phyloP scores from a whole-genome alignment of 2,888 invertebrate species.

The Nephrocerus scutellatus region DNA sequence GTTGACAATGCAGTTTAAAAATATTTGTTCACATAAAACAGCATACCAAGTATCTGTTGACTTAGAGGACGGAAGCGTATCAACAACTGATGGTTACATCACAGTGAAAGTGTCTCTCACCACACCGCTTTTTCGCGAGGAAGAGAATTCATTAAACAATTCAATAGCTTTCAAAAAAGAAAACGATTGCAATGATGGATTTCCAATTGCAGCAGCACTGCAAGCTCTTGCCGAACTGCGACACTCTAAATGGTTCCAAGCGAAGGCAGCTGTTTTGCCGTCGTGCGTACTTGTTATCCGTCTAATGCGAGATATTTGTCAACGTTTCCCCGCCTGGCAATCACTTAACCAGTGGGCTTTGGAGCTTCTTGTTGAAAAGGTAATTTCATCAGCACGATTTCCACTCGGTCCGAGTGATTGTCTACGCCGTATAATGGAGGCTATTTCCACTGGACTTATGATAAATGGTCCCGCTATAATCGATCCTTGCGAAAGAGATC shows the following conservation, averaged over 20 bases:
- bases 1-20: constrained; percentile 66
- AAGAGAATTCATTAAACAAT: constrained; percentile 53
- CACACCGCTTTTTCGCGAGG: constrained; percentile 83
- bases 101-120: constrained; percentile 79
- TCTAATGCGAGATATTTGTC: constrained; percentile 85
- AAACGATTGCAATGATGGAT: constrained; percentile 59
- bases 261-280: constrained; percentile 87
- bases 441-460: constrained; percentile 80
- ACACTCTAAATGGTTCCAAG: constrained; percentile 99
- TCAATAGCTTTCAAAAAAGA: constrained; percentile 65
- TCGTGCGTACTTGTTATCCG: constrained; percentile 91
- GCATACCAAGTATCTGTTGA: constrained; percentile 70
- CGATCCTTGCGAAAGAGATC: constrained; percentile 95
- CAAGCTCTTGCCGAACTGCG: constrained; percentile 98
- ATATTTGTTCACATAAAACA: constrained; percentile 60
- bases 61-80: constrained; percentile 74
- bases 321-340: constrained; percentile 85
- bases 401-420: constrained; percentile 85
- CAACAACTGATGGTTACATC: constrained; percentile 65
- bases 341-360: constrained; percentile 87
- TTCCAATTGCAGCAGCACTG: constrained; percentile 97
- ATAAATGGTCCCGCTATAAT: constrained; percentile 81
- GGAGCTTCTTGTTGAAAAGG: constrained; percentile 87
- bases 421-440: constrained; percentile 84
- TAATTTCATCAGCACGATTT: constrained; percentile 73